Conservation (phyloP, 2,888 invertebrate species). For the Troides helena region DNA sequence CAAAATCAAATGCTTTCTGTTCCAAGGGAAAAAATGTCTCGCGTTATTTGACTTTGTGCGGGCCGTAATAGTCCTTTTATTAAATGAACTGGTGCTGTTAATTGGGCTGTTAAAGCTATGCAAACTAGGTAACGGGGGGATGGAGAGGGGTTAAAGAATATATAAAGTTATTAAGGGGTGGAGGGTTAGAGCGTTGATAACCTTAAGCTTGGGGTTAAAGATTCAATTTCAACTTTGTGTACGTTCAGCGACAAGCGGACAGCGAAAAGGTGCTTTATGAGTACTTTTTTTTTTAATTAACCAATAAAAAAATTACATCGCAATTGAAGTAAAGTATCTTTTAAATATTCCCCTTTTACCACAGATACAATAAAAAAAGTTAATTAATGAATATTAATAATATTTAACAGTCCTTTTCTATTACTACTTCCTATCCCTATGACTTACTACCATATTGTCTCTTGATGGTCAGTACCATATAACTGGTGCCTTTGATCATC, state of each 20-base stretch:
- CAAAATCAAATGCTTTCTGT: background rate
- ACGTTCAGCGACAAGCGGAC: background rate
- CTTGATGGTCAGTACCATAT: no score
- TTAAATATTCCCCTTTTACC: no score
- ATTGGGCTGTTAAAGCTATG: slow-evolving; percentile 27
- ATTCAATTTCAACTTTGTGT: slow-evolving; percentile 16
- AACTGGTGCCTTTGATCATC: no score
- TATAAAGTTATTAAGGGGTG: slow-evolving; percentile 19
- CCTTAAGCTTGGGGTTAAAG: slow-evolving; percentile 5
- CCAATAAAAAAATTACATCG: no score
- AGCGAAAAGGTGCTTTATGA: no score
- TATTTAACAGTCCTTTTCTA: no score
- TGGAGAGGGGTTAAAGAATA: background rate
- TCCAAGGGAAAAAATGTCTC: background rate
- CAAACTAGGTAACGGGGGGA: slow-evolving; percentile 23
- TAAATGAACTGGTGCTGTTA: slow-evolving; percentile 24
- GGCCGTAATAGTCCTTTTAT: slow-evolving; percentile 15
- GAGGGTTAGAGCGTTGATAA: slow-evolving; percentile 18
- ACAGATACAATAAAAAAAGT: no score
- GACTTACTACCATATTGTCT: no score
- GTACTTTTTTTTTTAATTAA: no score
- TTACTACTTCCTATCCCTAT: no score
- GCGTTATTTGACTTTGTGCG: slow-evolving; percentile 5
- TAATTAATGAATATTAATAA: no score
- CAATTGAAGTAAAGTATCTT: no score